These are phyloP conservation scores for Ommatoiulus sabulosus DNA, from an alignment of 2,888 invertebrate genomes.

Conservation along the genomic window DNA sequence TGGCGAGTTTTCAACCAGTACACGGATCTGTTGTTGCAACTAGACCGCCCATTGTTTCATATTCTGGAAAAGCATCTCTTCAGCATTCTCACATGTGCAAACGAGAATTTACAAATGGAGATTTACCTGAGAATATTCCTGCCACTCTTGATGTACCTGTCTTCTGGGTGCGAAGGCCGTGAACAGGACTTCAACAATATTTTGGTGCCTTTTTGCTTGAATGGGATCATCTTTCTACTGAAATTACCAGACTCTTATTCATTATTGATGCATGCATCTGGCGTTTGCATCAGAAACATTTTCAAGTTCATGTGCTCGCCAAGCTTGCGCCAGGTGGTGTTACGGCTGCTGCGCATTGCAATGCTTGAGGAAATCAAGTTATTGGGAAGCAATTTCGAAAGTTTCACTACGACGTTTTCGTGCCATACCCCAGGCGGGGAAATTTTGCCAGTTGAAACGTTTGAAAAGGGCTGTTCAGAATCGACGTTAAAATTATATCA, in stretches of 20 bases:
- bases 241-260: constrained; percentile 2
- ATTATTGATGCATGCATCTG: neutral
- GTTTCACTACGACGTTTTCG: neutral
- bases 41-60: neutral
- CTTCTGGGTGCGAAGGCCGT: neutral
- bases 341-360: constrained; percentile 24
- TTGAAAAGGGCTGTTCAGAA: neutral
- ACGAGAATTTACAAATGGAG: neutral
- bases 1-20: constrained; percentile 51
- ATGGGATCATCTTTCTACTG: neutral
- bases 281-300: neutral
- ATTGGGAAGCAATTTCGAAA: neutral
- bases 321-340: neutral
- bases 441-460: neutral
- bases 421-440: neutral
- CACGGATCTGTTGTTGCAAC: neutral
- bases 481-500: constrained; percentile 11
- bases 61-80: constrained; percentile 45
- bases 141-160: neutral
- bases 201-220: neutral
- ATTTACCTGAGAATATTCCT: constrained; percentile 49
- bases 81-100: neutral
- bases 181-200: neutral
- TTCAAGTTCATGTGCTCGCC: neutral
- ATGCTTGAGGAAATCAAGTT: constrained; percentile 20